Evolutionary conservation across 2,113 vertebrate genomes (phyloP).

Genomic region (Myiagra hebetior): DNA sequence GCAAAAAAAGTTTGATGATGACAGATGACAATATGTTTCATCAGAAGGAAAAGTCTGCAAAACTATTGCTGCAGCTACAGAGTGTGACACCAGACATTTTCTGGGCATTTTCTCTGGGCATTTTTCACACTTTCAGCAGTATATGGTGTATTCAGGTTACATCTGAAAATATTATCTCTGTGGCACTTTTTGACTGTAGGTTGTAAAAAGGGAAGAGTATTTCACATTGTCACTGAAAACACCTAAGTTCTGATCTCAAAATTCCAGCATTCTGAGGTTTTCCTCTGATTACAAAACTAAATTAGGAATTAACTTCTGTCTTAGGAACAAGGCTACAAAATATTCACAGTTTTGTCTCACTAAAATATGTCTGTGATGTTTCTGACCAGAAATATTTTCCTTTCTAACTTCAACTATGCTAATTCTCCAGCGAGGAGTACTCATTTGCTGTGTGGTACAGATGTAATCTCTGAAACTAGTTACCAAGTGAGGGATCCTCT

Average conservation of each 20-base stretch:
- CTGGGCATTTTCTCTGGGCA: background rate
- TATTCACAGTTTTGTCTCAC: background rate
- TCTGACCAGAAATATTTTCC: background rate
- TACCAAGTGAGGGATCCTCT: background rate
- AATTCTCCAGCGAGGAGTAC: background rate
- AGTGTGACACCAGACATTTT: background rate
- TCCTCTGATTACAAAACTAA: background rate
- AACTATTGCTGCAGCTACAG: background rate
- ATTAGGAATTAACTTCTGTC: background rate
- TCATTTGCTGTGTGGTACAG: background rate
- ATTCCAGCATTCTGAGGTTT: background rate
- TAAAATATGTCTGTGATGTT: background rate
- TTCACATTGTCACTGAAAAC: background rate
- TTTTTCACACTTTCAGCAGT: background rate
- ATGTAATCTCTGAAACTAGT: background rate
- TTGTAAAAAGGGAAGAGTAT: background rate
- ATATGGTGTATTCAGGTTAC: background rate
- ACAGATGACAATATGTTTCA: background rate
- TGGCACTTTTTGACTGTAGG: background rate
- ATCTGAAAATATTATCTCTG: background rate
- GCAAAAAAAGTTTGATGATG: background rate
- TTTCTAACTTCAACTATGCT: background rate
- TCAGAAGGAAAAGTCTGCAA: background rate
- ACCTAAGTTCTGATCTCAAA: background rate
- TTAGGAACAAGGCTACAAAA: background rate